Conservation (phyloP, 2,888 invertebrate species). For the Lobophora halterata region DNA sequence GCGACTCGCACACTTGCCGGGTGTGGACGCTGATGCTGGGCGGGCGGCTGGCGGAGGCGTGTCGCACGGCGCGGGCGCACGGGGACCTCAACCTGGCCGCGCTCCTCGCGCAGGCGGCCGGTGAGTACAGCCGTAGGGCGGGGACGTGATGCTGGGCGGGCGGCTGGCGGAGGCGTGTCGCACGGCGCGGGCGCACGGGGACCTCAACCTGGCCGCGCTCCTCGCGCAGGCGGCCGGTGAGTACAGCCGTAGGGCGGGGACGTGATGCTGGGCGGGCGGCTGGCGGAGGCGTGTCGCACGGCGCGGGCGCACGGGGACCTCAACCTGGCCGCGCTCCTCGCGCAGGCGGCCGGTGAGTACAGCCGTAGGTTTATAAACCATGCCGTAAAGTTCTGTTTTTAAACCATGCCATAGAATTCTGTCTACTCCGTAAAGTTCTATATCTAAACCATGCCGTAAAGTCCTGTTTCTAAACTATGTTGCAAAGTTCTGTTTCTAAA, state of each 20-base stretch:
- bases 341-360: constrained; percentile 60
- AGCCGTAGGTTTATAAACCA: constrained; percentile 34
- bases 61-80: constrained; percentile 48
- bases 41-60: constrained; percentile 61
- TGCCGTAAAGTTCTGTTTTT: too few relatives aligned
- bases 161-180: constrained; percentile 60
- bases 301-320: constrained; percentile 54
- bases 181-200: constrained; percentile 50
- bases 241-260: constrained; percentile 55
- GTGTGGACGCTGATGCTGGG: constrained; percentile 63
- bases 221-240: constrained; percentile 63
- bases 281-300: constrained; percentile 60
- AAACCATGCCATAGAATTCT: too few relatives aligned
- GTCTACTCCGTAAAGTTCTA: not conserved
- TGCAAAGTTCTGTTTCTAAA: too few relatives aligned
- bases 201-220: constrained; percentile 61
- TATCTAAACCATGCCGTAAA: too few relatives aligned
- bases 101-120: constrained; percentile 58
- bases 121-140: constrained; percentile 54
- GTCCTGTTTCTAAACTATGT: too few relatives aligned
- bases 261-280: constrained; percentile 58
- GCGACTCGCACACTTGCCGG: constrained; percentile 54
- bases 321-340: constrained; percentile 61
- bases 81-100: constrained; percentile 64
- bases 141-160: constrained; percentile 63